These are phyloP conservation scores for Epistrophe grossulariae DNA, from an alignment of 2,888 invertebrate species.

Conservation along the genomic window DNA sequence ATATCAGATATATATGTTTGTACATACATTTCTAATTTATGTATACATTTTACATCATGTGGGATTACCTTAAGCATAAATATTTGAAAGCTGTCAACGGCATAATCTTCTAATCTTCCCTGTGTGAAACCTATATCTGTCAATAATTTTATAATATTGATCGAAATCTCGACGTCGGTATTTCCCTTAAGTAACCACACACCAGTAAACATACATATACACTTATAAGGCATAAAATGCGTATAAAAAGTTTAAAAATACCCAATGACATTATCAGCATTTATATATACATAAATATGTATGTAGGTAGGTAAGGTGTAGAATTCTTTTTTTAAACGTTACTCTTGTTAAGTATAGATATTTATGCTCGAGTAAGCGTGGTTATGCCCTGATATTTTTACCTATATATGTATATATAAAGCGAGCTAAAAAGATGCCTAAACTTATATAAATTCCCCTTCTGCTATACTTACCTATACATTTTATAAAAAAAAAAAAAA, in stretches of 20 bases:
- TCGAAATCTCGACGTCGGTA: conserved; percentile 14
- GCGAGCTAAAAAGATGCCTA: conserved; percentile 12
- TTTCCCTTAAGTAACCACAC: conserved; percentile 7
- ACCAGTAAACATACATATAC: background rate
- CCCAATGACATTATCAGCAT: conserved; percentile 4
- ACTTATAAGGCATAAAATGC: background rate
- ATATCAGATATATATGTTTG: too few species aligned
- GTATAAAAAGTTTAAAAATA: conserved; percentile 22
- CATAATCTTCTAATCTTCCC: background rate
- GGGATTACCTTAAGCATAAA: background rate
- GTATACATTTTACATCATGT: background rate
- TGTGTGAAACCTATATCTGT: conserved; percentile 17
- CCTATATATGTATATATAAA: background rate
- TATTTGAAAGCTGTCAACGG: conserved; percentile 10
- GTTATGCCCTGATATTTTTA: background rate
- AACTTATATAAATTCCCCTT: conserved; percentile 14
- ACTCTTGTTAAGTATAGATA: conserved; percentile 1
- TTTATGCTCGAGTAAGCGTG: conserved; percentile 27
- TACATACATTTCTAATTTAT: background rate
- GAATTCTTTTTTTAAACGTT: conserved; percentile 6
- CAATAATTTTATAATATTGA: conserved; percentile 21
- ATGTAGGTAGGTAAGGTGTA: background rate
- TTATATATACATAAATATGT: too few species aligned
- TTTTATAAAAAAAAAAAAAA: background rate
- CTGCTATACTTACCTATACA: background rate